These are phyloP conservation scores for Lottia gigantea DNA, from an alignment of 2,888 invertebrate genomes.

Conservation along the genomic window DNA sequence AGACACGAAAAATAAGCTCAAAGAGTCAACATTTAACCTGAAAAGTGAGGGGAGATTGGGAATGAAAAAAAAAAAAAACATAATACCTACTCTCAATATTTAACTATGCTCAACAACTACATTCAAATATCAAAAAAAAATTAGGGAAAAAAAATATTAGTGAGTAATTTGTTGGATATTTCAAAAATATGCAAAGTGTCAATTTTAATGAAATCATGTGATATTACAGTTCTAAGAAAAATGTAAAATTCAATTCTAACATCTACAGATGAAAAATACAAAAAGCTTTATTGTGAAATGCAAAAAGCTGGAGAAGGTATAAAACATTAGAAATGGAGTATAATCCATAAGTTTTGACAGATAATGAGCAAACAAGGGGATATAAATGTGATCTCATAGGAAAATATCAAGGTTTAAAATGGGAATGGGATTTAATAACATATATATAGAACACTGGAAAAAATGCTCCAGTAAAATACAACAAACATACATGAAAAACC, in stretches of 20 bases:
- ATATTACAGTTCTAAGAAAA: constrained; percentile 8
- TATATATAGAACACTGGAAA: constrained; percentile 10
- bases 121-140: background rate
- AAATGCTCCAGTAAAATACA: constrained; percentile 1
- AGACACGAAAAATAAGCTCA: constrained; percentile 16
- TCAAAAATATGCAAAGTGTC: background rate
- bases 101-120: background rate
- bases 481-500: constrained; percentile 9
- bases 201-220: background rate
- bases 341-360: background rate
- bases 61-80: constrained; percentile 2
- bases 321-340: constrained; percentile 1
- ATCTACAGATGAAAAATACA: constrained; percentile 9
- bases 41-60: background rate
- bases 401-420: constrained; percentile 10
- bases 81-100: background rate
- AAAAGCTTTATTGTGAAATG: constrained; percentile 9
- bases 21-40: background rate
- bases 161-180: no score
- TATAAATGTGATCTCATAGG: constrained; percentile 1
- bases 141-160: background rate
- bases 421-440: constrained; percentile 10
- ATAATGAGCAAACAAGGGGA: constrained; percentile 10
- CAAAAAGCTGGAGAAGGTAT: constrained; percentile 8
- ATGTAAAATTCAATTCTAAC: constrained; percentile 10